Conservation (phyloP, 2,113 vertebrate species). For the Orientallactaga bullata region DNA sequence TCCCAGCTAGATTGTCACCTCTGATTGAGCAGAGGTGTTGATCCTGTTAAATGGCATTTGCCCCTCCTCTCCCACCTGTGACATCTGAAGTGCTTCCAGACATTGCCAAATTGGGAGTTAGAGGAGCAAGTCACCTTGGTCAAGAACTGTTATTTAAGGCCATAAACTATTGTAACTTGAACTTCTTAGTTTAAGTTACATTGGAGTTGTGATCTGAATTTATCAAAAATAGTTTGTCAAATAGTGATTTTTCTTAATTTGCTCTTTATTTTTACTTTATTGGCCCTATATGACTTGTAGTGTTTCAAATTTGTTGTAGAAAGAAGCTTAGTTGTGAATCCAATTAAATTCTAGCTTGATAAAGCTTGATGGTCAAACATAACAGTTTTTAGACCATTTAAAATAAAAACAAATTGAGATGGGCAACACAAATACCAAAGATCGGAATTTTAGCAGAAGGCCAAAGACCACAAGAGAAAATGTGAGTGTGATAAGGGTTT, state of each 20-base stretch:
- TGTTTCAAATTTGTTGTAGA: conserved; percentile 29
- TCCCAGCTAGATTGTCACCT: background rate
- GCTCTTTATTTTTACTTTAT: conserved; percentile 38
- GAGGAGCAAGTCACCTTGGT: background rate
- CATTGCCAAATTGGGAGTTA: background rate
- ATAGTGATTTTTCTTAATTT: conserved; percentile 54
- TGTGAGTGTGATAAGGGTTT: conserved; percentile 20
- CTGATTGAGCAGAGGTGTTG: background rate
- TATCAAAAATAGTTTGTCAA: conserved; percentile 45
- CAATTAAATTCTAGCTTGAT: conserved; percentile 40
- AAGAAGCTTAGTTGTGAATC: conserved; percentile 12
- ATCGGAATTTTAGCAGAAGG: background rate
- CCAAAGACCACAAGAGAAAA: background rate
- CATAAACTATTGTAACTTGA: background rate
- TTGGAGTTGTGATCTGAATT: conserved; percentile 40
- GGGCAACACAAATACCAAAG: background rate
- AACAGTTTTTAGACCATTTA: conserved; percentile 53
- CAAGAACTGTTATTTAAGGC: conserved; percentile 16
- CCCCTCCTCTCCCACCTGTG: background rate
- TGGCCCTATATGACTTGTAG: conserved; percentile 13
- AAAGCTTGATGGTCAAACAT: background rate
- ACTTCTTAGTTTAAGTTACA: conserved; percentile 39
- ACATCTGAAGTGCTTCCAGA: background rate
- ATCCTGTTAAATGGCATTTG: background rate
- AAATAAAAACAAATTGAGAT: conserved; percentile 39